phyloP scores from a whole-genome alignment of 2,113 vertebrate genomes.

The Poeciliopsis occidentalis region DNA sequence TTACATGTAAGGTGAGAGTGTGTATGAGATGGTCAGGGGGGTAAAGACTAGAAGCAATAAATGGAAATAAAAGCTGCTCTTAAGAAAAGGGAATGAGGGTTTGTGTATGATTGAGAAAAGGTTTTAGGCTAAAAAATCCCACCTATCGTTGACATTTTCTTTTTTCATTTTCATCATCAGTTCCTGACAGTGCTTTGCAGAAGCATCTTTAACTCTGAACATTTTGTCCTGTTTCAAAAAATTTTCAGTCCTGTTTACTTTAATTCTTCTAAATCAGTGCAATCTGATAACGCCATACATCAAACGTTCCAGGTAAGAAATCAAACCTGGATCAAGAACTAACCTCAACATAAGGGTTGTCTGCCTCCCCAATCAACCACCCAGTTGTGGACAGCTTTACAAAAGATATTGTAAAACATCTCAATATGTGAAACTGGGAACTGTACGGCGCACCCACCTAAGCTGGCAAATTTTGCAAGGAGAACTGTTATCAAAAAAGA shows the following conservation, averaged over 20 bases:
- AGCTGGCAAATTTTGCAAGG: no score
- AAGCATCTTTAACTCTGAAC: neutral
- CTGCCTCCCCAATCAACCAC: neutral
- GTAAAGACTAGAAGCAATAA: conserved; percentile 2
- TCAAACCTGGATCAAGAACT: no score
- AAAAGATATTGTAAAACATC: no score
- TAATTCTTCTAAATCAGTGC: neutral
- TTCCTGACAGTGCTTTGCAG: neutral
- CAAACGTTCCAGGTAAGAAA: neutral
- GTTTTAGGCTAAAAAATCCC: neutral
- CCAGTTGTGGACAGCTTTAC: neutral
- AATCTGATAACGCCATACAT: neutral
- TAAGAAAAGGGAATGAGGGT: neutral
- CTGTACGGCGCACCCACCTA: no score
- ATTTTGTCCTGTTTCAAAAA: no score
- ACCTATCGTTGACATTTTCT: neutral
- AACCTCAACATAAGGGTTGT: neutral
- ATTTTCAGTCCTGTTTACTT: neutral
- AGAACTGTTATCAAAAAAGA: no score
- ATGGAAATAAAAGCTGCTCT: conserved; percentile 4
- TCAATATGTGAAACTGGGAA: no score
- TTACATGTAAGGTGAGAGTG: conserved; percentile 7
- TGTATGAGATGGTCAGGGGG: neutral
- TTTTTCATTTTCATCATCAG: neutral
- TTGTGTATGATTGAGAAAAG: neutral